Evolutionary conservation across 2,888 invertebrate genomes (phyloP), one percentile per base, ranked within the genome.

Genomic region (Drosophila paracracens): DNA sequence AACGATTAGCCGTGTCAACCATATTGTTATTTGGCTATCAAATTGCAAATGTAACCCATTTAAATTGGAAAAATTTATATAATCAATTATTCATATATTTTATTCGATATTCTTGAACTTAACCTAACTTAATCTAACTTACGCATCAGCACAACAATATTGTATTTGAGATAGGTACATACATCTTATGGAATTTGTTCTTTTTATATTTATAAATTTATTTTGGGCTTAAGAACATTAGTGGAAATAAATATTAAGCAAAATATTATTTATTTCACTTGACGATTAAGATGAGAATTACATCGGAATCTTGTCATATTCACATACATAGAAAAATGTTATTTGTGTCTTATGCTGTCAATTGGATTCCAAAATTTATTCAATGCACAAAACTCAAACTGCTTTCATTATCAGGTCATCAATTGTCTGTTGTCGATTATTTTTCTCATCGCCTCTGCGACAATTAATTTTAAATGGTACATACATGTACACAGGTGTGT

Each of bases 391-490:
- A 43, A 46, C 7, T 21, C 6, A 43, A 50, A 36, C 46, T 27
- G 48, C 3, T 27, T 33, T 11, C 50, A 46, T 25, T 27, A 48
- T 40, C 38, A 53, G 43, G 35, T 70, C 53, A 59, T 70, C 33
- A 52, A 59, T 38, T 46, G 18, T 5, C 38, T 58, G 35, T 31
- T 69, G 69, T 48, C 29, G 31, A 50, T 35, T 21, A n/a, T 35
- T 58, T 43, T 46, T 25, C 59, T 18, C n/a, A 31, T 27, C 38
- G 33, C 53, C 59, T 76, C 43, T 29, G 38, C 51, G 21, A 36
- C 71, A 57, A 62, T 70, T 71, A 57, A 70, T 70, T 46, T 54
- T 33, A 70, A 61, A 27, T 21, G 38, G 36, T 29, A 46, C 54
- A 35, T 13, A 27, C 16, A 18, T 10, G 13, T 16, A n/a, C 18